Base-by-base conservation (phyloP, 2,797 vertebrate genomes). In the Tarsius wallacei region DNA sequence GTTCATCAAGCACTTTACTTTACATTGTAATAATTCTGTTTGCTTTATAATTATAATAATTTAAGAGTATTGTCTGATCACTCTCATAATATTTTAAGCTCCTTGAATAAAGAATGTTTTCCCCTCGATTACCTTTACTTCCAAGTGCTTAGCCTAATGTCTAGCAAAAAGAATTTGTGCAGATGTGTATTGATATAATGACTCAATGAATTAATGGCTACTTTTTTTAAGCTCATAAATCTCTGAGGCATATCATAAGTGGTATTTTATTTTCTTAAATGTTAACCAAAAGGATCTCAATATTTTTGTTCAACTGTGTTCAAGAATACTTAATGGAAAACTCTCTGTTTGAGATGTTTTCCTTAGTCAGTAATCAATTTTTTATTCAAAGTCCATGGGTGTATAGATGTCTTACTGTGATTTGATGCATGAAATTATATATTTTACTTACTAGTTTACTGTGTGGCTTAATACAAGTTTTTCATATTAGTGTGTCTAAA, bases 31-130 rank as follows among this genome's bases (percentile, higher is more conserved):
- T 74, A 74, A 77, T 57, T 89, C 86, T 80, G 57, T 15, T 87
- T 68, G 42, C 16, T 51, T 89, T 36, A 91, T 33, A 51, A 85
- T 47, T 92, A 70, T 59, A 83, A 51, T 91, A 42, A 84, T 68
- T 86, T 70, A 90, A 85, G 19, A 63, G 2, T 59, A 53, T 81
- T 84, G 24, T 84, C 11, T 92, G 92, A 78, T 88, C 84, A 71
- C 11, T 55, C 14, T 3, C 55, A 14, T 61, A n/a, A 77, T 55
- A 76, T 70, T 42, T 91, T 87, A 83, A 82, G 22, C 7, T 94
- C 33, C 33, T 63, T 87, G 47, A 94, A 77, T 33, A 53, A 77
- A 33, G 61, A 28, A 64, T 66, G 1, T 64, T 26, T 88, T 90
- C 28, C 9, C 24, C 13, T 49, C 63, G 53, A 57, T 83, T 81